Base-by-base conservation (phyloP, 1,140 invertebrate species). In the Drosophila sechellia region DNA sequence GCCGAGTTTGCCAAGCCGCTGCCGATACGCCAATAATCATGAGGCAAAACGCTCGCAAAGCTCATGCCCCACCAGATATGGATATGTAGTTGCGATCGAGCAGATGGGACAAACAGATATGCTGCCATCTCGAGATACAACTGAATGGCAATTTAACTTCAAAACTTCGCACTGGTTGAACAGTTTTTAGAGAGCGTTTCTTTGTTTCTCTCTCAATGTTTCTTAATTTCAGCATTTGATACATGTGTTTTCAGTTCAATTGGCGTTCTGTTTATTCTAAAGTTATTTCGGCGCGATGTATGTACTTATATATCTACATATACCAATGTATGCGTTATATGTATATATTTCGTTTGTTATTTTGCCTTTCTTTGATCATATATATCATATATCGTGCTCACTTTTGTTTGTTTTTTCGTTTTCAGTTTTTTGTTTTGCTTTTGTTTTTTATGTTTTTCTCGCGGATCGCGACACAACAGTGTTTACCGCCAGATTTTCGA, bases 181-280 rank as follows among this genome's bases (percentile, higher is more conserved):
- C 40, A 34, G 55, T 73, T 72, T 11, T 37, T 37, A 42, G 46
- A 48, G 40, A 55, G 35, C 22, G 37, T 34, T 35, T 34, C 35
- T 40, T 12, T 20, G 40, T 20, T 43, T 61, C 61, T 43, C 48
- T n/a, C n/a, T n/a, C n/a, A n/a, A n/a, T n/a, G n/a, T n/a, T n/a
- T n/a, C n/a, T 39, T 53, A 17, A 20, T 58, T 66, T 58, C 15
- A 60, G 61, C 46, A 80, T 81, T 81, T 81, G 43, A 49, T 15
- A 53, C 53, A 87, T 75, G 74, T 60, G 66, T 66, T 42, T 63
- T 42, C 34, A 61, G 45, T 54, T 60, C 48, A 59, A 77, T 81
- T 66, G 49, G 31, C 45, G n/a, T 58, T 68, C 39, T 55, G 57
- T 34, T 69, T 40, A 11, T 37, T 25, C 43, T 17, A 27, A 46